phyloP scores from a whole-genome alignment of 2,888 invertebrate species.

The Dynastes maya region DNA sequence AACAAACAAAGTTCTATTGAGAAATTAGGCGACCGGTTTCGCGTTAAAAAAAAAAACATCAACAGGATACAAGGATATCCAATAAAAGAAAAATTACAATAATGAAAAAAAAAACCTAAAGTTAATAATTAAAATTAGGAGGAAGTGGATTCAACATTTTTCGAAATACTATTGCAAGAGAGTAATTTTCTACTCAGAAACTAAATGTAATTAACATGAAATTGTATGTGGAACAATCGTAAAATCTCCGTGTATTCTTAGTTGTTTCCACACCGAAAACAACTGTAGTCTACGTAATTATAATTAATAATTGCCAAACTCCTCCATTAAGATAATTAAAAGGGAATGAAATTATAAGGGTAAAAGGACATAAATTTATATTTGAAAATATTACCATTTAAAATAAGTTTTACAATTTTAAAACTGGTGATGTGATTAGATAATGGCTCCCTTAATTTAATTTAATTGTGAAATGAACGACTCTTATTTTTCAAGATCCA shows the following conservation, averaged over 20 bases:
- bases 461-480: too few species aligned
- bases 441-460: background rate
- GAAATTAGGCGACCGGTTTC: too few species aligned
- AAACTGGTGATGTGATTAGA: conserved; percentile 5
- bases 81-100: too few species aligned
- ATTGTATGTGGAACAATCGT: background rate
- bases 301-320: conserved; percentile 25
- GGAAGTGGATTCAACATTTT: too few species aligned
- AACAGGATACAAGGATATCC: too few species aligned
- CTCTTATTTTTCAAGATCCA: too few species aligned
- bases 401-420: conserved; percentile 24
- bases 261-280: background rate
- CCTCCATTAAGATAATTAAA: conserved; percentile 34
- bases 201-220: background rate
- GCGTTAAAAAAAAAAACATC: too few species aligned
- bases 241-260: background rate
- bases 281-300: conserved; percentile 1
- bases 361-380: conserved; percentile 23
- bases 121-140: too few species aligned
- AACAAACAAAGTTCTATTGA: too few species aligned
- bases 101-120: too few species aligned
- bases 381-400: conserved; percentile 30
- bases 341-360: background rate
- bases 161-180: too few species aligned
- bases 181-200: background rate